These are phyloP conservation scores for Pantherophis vulpinus DNA, from an alignment of 2,797 vertebrate species.

Conservation along the genomic window DNA sequence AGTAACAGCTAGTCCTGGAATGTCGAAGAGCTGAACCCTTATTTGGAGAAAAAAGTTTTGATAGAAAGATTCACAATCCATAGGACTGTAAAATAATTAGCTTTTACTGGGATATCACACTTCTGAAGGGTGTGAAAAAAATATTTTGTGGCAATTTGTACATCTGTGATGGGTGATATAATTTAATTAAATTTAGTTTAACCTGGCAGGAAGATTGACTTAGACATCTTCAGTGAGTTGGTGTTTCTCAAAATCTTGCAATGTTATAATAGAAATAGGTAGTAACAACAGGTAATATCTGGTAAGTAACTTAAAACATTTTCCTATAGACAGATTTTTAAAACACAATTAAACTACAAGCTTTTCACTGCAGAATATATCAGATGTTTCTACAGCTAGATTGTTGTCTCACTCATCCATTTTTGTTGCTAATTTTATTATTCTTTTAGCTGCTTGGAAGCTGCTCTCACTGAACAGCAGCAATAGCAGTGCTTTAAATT, in stretches of 20 bases:
- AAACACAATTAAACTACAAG: neutral
- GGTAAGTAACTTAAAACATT: neutral
- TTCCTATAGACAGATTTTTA: neutral
- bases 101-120: neutral
- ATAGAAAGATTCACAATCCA: neutral
- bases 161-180: neutral
- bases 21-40: neutral
- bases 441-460: neutral
- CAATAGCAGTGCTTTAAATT: neutral
- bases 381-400: neutral
- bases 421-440: neutral
- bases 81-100: neutral
- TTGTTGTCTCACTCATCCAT: neutral
- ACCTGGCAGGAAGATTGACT: neutral
- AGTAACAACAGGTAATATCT: neutral
- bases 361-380: neutral
- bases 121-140: neutral
- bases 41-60: neutral
- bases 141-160: neutral
- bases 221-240: neutral
- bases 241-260: neutral
- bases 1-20: neutral
- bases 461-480: neutral
- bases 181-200: conserved; percentile 1
- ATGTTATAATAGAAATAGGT: neutral